Base-by-base conservation (phyloP, 1,140 invertebrate genomes). In the Sinonovacula constricta region DNA sequence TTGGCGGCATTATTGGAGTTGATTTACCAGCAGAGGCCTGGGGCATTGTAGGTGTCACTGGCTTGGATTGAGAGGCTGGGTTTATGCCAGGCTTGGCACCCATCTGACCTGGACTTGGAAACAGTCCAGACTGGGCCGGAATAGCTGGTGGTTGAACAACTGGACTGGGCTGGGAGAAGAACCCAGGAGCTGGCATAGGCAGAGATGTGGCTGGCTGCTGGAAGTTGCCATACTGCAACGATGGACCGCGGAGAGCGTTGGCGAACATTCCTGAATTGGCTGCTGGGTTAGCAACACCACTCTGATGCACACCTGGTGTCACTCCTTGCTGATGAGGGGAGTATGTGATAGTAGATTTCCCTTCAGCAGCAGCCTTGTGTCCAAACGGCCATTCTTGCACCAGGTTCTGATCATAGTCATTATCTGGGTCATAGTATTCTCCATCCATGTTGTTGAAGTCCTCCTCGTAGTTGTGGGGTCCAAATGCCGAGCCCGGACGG, bases 341-440 rank as follows among this genome's bases (percentile, higher is more conserved):
- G 75, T 83, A 85, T 15, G 82, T 80, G 3, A 89, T 70, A 14
- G 85, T 84, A 14, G 81, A 84, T 63, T 82, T 83, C 24, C 84
- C 79, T 51, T 88, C 86, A 12, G 84, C 53, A 10, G 81, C 81
- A 34, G 86, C 59, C 54, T 78, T 80, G 45, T 84, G 34, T 5
- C 81, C 83, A 63, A 84, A 84, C 5, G 87, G 83, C 84, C 85
- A 88, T 22, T 87, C 83, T 54, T 85, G 86, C 4, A 81, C 76
- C 12, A 86, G 62, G n/a, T 85, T 80, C 31, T 79, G 74, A 24
- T 86, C 83, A 14, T 72, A 65, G 22, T 75, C 71, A 30, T 22
- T 33, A 26, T 83, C 84, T 56, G 85, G 70, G 45, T 86, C 84
- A 30, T 87, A 86, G 79, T 85, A 60, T 74, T 87, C 66, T 57